Evolutionary conservation across 1,140 invertebrate species (phyloP), one percentile per base, ranked within the genome.

Genomic region (Kradibia gibbosae): DNA sequence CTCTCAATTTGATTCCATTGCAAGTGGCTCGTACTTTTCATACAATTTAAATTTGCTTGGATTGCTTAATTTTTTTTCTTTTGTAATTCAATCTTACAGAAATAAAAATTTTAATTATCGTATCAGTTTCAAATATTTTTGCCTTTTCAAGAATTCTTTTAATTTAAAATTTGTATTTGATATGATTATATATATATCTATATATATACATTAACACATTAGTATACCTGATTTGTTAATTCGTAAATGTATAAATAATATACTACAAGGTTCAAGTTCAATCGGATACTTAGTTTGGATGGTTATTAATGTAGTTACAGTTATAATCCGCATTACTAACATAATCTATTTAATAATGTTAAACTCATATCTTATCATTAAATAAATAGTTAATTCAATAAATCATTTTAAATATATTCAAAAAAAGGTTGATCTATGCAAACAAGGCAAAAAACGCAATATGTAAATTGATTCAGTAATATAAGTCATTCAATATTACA

Each of bases 271-370:
- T n/a, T n/a, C n/a, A 0, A 13, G 55, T 60, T 60, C 22, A 10
- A 28, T 28, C 25, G 17, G 25, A 60, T 11, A 60, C 55, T 60
- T 60, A 28, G 8, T 31, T 3, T 28, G 55, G 25, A 60, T 31
- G 25, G 25, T 31, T 60, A 60, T 60, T 28, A 28, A 60, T 60
- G 25, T 4, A 60, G 25, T 60, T 31, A 31, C 31, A 11, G 25
- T 55, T 11, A 28, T 31, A 60, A 28, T 13, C 25, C 25, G 1
- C 31, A 60, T 60, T 15, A 13, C 55, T 28, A 28, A 60, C 55
- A 28, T 60, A 60, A 60, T 60, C 25, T 60, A 60, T 60, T 60
- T 60, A 60, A 60, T 60, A 31, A n/a, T 28, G 25, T 60, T 60
- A 60, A 31, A 13, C 1, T 28, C 31, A 31, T 60, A 11, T 28